Evolutionary conservation across 2,797 vertebrate genomes (phyloP).

Genomic region (Carapus acus): DNA sequence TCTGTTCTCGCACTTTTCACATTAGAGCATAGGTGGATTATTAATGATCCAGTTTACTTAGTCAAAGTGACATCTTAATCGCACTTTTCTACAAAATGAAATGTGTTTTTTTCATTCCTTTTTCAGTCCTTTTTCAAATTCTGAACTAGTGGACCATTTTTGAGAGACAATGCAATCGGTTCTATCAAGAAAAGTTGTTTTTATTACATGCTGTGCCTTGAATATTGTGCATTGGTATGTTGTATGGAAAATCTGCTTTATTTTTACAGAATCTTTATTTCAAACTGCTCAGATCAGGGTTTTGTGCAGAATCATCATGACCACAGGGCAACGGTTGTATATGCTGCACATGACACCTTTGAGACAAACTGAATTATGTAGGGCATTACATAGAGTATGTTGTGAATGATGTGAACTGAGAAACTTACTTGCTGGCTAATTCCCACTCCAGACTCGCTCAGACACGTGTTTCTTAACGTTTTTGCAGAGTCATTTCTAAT

Average conservation of each 20-base stretch:
- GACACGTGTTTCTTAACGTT: conserved; percentile 25
- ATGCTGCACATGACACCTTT: conserved; percentile 24
- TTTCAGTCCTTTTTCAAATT: not conserved
- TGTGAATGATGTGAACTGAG: not conserved
- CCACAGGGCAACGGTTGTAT: conserved; percentile 10
- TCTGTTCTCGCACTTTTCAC: conserved; percentile 42
- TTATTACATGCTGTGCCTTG: conserved; percentile 63
- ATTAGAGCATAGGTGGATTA: conserved; percentile 8
- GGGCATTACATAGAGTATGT: not conserved
- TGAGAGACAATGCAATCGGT: not conserved
- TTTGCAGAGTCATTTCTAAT: conserved; percentile 58
- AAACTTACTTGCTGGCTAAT: not conserved
- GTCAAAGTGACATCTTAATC: conserved; percentile 2
- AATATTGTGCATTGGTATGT: conserved; percentile 42
- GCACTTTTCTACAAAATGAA: conserved; percentile 11
- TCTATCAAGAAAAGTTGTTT: conserved; percentile 12
- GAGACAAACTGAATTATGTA: not conserved
- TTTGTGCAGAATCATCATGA: conserved; percentile 26
- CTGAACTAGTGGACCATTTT: not conserved
- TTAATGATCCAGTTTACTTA: conserved; percentile 13
- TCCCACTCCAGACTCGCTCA: conserved; percentile 40
- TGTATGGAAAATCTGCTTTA: conserved; percentile 25
- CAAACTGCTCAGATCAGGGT: conserved; percentile 16
- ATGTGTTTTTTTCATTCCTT: conserved; percentile 2
- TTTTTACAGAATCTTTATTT: conserved; percentile 39